Conservation (phyloP, 1,140 invertebrate genomes). For the Pogonus chalceus region DNA sequence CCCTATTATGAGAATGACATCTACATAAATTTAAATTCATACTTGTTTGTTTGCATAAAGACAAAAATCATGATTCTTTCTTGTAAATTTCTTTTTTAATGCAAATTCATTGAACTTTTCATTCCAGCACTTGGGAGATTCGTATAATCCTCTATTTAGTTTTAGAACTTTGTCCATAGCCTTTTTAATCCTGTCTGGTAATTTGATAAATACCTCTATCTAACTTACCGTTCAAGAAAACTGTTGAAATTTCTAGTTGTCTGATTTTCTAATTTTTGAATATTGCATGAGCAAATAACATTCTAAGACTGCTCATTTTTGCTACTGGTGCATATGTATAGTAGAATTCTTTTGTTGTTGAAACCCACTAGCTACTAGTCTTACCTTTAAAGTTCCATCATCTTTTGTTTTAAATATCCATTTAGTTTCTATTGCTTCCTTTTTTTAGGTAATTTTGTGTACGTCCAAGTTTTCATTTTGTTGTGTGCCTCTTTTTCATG, state of each 20-base stretch:
- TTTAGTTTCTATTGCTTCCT: not conserved
- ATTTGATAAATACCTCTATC: conserved; percentile 15
- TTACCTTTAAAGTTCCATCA: conserved; percentile 15
- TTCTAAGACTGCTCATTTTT: conserved; percentile 12
- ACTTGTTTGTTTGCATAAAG: no score
- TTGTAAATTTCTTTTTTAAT: conserved; percentile 8
- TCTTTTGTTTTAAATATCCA: conserved; percentile 8
- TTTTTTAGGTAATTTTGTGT: not conserved
- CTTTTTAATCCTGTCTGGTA: not conserved
- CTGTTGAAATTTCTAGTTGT: conserved; percentile 16
- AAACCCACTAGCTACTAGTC: conserved; percentile 19
- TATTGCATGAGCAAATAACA: conserved; percentile 9
- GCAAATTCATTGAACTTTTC: conserved; percentile 11
- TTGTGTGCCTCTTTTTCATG: conserved; percentile 6
- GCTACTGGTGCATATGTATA: conserved; percentile 14
- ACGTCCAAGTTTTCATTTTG: conserved; percentile 2
- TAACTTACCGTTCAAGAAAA: conserved; percentile 17
- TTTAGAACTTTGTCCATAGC: not conserved
- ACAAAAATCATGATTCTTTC: no score
- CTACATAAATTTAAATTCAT: no score
- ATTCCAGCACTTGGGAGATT: not conserved
- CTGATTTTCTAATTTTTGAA: conserved; percentile 1
- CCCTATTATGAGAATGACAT: no score
- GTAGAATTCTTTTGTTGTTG: conserved; percentile 13
- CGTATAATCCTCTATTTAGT: conserved; percentile 1